Evolutionary conservation across 2,113 vertebrate species (phyloP), one percentile per base, ranked within the genome.

Genomic region (Lates calcarifer): DNA sequence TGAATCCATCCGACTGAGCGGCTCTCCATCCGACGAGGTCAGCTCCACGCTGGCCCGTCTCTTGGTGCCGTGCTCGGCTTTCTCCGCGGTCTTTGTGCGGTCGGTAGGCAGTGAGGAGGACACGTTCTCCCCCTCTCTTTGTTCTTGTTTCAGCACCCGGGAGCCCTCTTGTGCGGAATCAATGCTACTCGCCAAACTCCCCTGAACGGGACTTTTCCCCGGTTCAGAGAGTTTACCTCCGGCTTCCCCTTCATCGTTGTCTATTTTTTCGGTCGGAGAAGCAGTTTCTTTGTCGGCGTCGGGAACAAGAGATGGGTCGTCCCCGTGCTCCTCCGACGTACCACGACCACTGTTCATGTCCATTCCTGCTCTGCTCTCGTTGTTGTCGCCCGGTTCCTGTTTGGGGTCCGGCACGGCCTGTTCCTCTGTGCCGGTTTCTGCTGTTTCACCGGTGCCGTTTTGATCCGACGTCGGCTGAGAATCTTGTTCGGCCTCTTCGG

Each of bases 1-100:
- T 0, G 98, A 98, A 87, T 98, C 97, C 96, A 98, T 97, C 90
- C 97, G 97, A 81, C 97, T 98, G 17, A 98, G 96, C 22, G 97
- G 96, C 57, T 98, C 98, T 83, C 96, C 96, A 15, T 97, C 96
- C 15, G 96, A 96, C 3, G 94, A 90, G 4, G 83, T 89, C 89
- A 96, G 94, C 87, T 97, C 97, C 92, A 96, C 64, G 61, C 92
- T 91, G 84, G 92, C 92, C 60, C 82, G 87, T 64, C 92, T 89
- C 70, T 93, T 93, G 67, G 84, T 55, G 20, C 89, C 91, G 63
- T 64, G 83, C 58, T 87, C 88, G 67, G 84, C 55, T 79, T 79
- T 91, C 79, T 88, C 90, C 33, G 83, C 58, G 60, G 86, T 78
- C 90, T 89, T 90, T 64, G 84, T 79, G 80, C 75, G 68, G 26